These are phyloP conservation scores for Sminthurinus signatus DNA, from an alignment of 1,140 invertebrate genomes.

Conservation along the genomic window DNA sequence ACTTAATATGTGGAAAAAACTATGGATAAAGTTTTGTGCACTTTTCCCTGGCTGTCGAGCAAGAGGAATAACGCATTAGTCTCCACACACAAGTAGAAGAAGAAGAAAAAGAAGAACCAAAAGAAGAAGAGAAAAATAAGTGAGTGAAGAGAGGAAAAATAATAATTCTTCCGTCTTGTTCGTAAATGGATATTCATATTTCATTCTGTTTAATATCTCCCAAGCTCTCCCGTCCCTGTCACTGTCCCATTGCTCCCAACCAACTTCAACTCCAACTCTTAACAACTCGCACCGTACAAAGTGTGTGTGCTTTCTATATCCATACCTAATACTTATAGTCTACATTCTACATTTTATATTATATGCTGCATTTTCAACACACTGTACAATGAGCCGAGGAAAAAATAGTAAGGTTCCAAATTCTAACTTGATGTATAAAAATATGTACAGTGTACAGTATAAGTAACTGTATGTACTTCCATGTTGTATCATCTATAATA, in stretches of 20 bases:
- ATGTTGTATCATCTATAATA: too few relatives aligned
- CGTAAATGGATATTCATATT: constrained; percentile 14
- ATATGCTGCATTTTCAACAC: not conserved
- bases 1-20: too few relatives aligned
- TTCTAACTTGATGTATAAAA: too few relatives aligned
- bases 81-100: too few relatives aligned
- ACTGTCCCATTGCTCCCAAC: not conserved
- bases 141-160: not conserved
- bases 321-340: not conserved
- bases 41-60: too few relatives aligned
- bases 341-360: not conserved
- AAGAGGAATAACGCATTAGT: too few relatives aligned
- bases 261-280: not conserved
- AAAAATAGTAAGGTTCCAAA: not conserved
- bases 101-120: too few relatives aligned
- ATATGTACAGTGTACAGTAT: too few relatives aligned
- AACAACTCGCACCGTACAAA: not conserved
- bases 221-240: constrained; percentile 8
- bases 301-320: not conserved
- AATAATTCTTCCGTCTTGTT: constrained; percentile 18
- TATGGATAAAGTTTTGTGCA: too few relatives aligned
- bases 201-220: constrained; percentile 17
- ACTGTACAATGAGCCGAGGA: not conserved
- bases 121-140: not conserved
- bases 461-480: too few relatives aligned